Evolutionary conservation across 2,113 vertebrate species (phyloP), one percentile per base, ranked within the genome.

Genomic region (Ageneiosus marmoratus): DNA sequence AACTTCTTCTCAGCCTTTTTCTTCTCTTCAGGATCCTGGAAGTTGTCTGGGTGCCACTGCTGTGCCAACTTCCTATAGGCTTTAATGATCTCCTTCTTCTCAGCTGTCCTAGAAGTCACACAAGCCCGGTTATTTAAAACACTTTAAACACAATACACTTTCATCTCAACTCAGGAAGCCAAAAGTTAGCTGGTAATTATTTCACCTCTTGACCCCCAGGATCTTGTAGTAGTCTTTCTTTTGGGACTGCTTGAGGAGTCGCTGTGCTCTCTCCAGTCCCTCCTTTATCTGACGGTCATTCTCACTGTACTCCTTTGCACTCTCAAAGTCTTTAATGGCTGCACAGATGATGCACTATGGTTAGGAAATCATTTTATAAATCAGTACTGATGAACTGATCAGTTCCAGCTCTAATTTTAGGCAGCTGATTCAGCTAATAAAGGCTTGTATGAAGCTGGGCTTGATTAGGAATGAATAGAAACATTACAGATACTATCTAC

Each of bases 171-270:
- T 32, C 16, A 24, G 0, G 15, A n/a, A 32, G 16, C 2, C 10
- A 58, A 8, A 65, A 34, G 29, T 37, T 55, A 22, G 27, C 4
- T 27, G 5, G 58, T 48, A 7, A 60, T 2, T 5, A 27, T 53
- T 88, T 91, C 84, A 99, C 98, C 98, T 97, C 94, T 99, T 99
- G 60, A 99, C 97, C 83, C 98, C 98, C 37, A 99, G 91, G 89
- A 99, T 99, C 93, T 99, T 99, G 87, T 99, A 99, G 88, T 99
- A 99, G 91, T 99, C 98, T 88, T 94, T 96, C 89, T 96, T 98
- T 92, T 96, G 94, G 0, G 97, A 98, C 90, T 99, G 98, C 88
- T 98, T 99, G 88, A 98, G 87, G 72, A 99, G 95, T 83, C 94
- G 94, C 87, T 99, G 97, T 67, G 97, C 97, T 94, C 91, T 95